Percentiles rank a stretch among this genome's conserved stretches.
These are phyloP conservation scores for Trisateles emortualis DNA, from an alignment of 2,888 invertebrate species.

Conservation along the genomic window DNA sequence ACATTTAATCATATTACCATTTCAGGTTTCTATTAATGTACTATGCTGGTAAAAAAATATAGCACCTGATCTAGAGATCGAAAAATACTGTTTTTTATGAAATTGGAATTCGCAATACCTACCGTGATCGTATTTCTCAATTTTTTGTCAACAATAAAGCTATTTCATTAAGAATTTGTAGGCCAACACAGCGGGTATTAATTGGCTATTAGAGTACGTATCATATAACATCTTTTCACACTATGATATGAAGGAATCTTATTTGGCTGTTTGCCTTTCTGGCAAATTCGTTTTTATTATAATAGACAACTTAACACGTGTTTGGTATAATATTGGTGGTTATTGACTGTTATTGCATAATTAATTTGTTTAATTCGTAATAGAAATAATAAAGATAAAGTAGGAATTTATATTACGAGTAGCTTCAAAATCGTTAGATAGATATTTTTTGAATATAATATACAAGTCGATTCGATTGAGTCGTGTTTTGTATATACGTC, in stretches of 20 bases:
- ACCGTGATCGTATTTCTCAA: constrained; percentile 8
- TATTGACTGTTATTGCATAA: background rate
- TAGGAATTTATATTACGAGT: no score
- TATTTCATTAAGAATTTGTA: constrained; percentile 23
- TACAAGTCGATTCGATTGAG: no score
- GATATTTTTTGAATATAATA: no score
- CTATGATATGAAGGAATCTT: constrained; percentile 8
- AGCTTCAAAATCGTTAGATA: no score
- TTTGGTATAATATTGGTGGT: background rate
- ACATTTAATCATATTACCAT: background rate
- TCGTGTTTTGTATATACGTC: no score
- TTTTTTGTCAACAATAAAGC: constrained; percentile 30
- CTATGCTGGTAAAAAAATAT: background rate
- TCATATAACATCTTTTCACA: constrained; percentile 19
- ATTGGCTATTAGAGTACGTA: constrained; percentile 40
- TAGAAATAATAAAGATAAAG: no score
- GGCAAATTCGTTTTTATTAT: constrained; percentile 7
- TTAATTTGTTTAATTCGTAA: no score
- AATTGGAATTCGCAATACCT: constrained; percentile 4
- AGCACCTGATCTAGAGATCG: background rate
- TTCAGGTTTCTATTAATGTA: background rate
- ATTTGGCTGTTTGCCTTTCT: constrained; percentile 12
- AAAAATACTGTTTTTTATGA: constrained; percentile 5
- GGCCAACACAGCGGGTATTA: constrained; percentile 39
- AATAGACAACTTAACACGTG: constrained; percentile 12